phyloP scores from a whole-genome alignment of 2,888 invertebrate species.

The Erebia epiphron region DNA sequence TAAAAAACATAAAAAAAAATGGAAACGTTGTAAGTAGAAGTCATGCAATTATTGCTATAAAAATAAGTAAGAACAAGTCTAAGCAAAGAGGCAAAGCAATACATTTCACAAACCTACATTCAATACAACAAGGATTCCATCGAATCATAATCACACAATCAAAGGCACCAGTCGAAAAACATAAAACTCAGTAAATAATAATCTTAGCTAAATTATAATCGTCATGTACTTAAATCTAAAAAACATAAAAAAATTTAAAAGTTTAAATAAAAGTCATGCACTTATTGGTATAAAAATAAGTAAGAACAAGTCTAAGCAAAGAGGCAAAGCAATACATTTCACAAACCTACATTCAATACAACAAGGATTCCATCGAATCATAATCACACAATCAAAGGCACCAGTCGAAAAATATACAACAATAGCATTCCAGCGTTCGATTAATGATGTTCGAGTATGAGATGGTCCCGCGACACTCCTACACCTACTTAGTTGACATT shows the following conservation, averaged over 20 bases:
- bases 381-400: constrained; percentile 55
- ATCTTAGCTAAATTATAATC: no score
- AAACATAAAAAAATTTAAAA: no score
- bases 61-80: constrained; percentile 1
- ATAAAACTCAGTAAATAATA: constrained; percentile 46
- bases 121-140: constrained; percentile 43
- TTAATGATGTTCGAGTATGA: constrained; percentile 69
- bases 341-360: constrained; percentile 42
- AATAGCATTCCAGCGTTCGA: constrained; percentile 79
- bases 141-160: constrained; percentile 56
- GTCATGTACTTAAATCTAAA: no score
- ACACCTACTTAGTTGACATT: constrained; percentile 82
- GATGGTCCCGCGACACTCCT: constrained; percentile 65
- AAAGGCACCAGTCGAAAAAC: constrained; percentile 66
- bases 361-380: constrained; percentile 43
- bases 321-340: constrained; percentile 17
- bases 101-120: constrained; percentile 21
- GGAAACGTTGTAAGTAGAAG: no score
- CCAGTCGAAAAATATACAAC: constrained; percentile 74
- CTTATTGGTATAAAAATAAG: not conserved
- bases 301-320: constrained; percentile 1
- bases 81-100: constrained; percentile 2
- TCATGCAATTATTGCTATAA: not conserved
- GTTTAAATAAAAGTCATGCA: no score
- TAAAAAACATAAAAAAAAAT: no score